Evolutionary conservation across 2,888 invertebrate species (phyloP), one percentile per base, ranked within the genome.

Genomic region (Protonemura montana): DNA sequence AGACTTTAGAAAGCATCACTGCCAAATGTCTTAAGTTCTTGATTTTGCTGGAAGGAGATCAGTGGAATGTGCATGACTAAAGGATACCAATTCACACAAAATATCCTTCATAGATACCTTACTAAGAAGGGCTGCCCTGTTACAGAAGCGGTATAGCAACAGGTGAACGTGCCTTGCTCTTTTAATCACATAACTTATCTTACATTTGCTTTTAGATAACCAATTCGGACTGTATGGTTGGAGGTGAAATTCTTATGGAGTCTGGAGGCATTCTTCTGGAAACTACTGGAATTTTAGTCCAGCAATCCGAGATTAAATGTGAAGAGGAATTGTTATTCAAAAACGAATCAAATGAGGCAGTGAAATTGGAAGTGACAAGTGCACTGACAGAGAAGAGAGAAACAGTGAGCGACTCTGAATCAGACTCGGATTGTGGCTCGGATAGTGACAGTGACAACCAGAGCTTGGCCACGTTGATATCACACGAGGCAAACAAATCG

Each of bases 351-450:
- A 87, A 87, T 16, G 82, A 87, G 5, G 25, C 86, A 77, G 87
- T 88, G 7, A 88, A 88, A 80, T 85, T 86, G 21, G 88, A 88
- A 85, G 88, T 87, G 26, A 76, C 77, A 26, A 86, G 41, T 80
- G 1, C 30, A n/a, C 13, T 10, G 29, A 27, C 29, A 29, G 16
- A 30, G 6, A 76, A 83, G 35, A 59, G 59, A 21, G 85, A 85
- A 21, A 77, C 76, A 3, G 87, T 88, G 42, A 87, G 86, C 82
- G 88, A 87, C 10, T 85, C 82, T 26, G 88, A 88, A 28, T 87
- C 87, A 90, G 84, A 90, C 90, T 84, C 90, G 89, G 87, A 89
- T 90, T 78, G 90, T 90, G 88, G 90, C 90, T 86, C 89, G 89
- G 88, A 88, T 90, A 87, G 88, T 90, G 85, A 88, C 76, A 84